Evolutionary conservation across 2,797 vertebrate species (phyloP), one percentile per base, ranked within the genome.

Genomic region (Semotilus atromaculatus): DNA sequence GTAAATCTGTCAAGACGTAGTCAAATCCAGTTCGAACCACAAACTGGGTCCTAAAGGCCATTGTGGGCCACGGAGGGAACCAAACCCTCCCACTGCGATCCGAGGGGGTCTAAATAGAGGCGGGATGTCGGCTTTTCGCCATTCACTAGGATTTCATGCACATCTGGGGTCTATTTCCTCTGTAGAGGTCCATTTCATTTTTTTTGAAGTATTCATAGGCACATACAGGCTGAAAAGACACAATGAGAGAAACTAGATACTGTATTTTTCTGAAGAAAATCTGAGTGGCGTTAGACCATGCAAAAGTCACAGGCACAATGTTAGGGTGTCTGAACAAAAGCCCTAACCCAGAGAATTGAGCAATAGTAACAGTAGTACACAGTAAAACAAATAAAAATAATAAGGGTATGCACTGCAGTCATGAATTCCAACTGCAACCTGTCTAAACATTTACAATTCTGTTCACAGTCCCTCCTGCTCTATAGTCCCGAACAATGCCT

Each of bases 141-240:
- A 88, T 90, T 91, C 85, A 88, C 85, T 67, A 58, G 26, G 34
- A 73, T 86, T 55, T 55, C 76, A 66, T 66, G 81, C 86, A 94
- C 92, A 93, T 94, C 92, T 94, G 93, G 91, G 90, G 88, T 86
- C 87, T 58, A 95, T 94, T 94, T 93, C 91, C 90, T 92, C 85
- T 84, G 88, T 86, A 84, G 84, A 91, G 91, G 91, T 90, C 86
- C 70, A 82, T 88, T 87, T 87, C 87, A 88, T 85, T 87, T 92
- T 90, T 89, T 90, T 89, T 75, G 60, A 43, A 76, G 62, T 48
- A 81, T 72, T 58, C 66, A 81, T 83, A 73, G 26, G 58, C 21
- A 43, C 66, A 18, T 34, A 53, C 9, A 40, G 62, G 67, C 70
- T 31, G 67, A 68, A 77, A 18, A 71, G 67, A 67, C 68, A 31